phyloP scores from a whole-genome alignment of 2,113 vertebrate species.

The Polypterus bichir region DNA sequence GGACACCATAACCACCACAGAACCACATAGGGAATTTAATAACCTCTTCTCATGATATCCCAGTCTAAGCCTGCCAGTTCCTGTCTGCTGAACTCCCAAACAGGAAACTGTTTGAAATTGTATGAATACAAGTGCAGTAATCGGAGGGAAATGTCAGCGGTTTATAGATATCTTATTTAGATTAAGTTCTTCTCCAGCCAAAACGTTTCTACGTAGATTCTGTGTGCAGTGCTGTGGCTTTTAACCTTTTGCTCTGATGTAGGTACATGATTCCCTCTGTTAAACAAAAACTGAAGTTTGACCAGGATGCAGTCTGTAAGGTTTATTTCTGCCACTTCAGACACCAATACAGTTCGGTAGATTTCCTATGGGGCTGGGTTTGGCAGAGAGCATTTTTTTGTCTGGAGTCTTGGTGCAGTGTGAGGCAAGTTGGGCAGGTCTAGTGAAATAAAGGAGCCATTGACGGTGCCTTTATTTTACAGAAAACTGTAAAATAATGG shows the following conservation, averaged over 20 bases:
- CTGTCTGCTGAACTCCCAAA: slow-evolving; percentile 1
- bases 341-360: no score
- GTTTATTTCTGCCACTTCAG: no score
- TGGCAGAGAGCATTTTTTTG: no score
- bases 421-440: no score
- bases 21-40: not conserved
- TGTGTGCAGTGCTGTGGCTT: slow-evolving; percentile 4
- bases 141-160: slow-evolving; percentile 16
- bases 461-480: no score
- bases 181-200: slow-evolving; percentile 14
- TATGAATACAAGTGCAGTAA: slow-evolving; percentile 17
- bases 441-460: no score
- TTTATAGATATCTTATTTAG: slow-evolving; percentile 16
- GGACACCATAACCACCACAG: not conserved
- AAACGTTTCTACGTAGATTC: slow-evolving; percentile 9
- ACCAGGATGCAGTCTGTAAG: no score
- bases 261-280: not conserved
- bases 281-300: no score
- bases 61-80: not conserved
- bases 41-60: not conserved
- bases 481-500: no score
- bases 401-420: no score
- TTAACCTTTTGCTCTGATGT: not conserved
- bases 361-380: no score
- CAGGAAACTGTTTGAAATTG: slow-evolving; percentile 19